Conservation (phyloP, 2,113 vertebrate genomes). For the Amazona guildingii region DNA sequence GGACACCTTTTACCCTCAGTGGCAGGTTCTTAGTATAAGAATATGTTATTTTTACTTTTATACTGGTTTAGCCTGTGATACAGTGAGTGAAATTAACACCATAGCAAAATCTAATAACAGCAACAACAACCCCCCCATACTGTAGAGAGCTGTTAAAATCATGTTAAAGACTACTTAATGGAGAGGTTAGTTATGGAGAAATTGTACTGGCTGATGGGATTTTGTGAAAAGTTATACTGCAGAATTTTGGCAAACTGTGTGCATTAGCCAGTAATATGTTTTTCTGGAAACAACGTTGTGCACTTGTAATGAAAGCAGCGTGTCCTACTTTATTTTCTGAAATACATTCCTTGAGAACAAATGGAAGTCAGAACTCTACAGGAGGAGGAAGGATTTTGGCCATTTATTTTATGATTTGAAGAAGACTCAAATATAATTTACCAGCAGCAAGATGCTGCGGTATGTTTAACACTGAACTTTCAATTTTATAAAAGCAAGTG, state of each 20-base stretch:
- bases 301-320: background rate
- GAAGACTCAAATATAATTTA: background rate
- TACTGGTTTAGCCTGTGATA: background rate
- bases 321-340: background rate
- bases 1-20: background rate
- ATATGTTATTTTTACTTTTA: background rate
- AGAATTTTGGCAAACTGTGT: conserved; percentile 1
- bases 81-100: background rate
- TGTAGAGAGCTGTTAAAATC: background rate
- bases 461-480: background rate
- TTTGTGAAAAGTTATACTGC: background rate
- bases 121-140: background rate
- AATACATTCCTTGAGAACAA: background rate
- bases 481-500: background rate
- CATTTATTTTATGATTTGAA: background rate
- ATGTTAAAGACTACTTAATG: background rate
- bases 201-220: background rate
- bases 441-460: background rate
- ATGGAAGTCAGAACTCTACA: background rate
- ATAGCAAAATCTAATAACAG: background rate
- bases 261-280: background rate
- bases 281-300: background rate
- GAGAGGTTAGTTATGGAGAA: background rate
- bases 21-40: background rate
- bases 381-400: background rate